Conservation (phyloP, 2,888 invertebrate genomes). For the Pemphredon lugubris region DNA sequence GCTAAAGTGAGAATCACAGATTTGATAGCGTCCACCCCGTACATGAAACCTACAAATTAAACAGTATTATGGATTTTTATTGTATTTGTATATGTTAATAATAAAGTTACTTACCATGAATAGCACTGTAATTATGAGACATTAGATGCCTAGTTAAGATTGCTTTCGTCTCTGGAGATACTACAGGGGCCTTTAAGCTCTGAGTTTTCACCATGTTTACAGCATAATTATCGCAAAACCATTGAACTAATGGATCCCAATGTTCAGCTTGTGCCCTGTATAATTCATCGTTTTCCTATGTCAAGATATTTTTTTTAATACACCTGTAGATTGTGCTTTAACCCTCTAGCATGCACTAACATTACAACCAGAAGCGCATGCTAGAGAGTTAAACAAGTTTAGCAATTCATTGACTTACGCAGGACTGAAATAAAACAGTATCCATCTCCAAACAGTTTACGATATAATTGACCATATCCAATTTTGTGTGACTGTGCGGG, state of each 20-base stretch:
- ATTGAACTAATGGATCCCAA: slow-evolving; percentile 95
- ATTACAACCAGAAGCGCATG: too few relatives aligned
- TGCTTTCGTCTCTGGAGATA: slow-evolving; percentile 86
- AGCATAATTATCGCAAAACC: slow-evolving; percentile 92
- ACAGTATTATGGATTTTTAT: slow-evolving; percentile 20
- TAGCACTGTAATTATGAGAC: slow-evolving; percentile 90
- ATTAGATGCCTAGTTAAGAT: slow-evolving; percentile 88
- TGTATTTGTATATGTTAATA: slow-evolving; percentile 22
- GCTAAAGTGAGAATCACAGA: slow-evolving; percentile 94
- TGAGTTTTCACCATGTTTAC: slow-evolving; percentile 88
- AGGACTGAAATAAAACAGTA: slow-evolving; percentile 89
- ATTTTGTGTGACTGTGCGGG: slow-evolving; percentile 90
- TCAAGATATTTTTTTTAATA: slow-evolving; percentile 25
- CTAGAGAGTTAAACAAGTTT: too few relatives aligned
- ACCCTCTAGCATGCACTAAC: too few relatives aligned
- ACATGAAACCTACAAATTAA: slow-evolving; percentile 87
- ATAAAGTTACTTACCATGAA: slow-evolving; percentile 86
- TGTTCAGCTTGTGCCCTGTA: slow-evolving; percentile 88
- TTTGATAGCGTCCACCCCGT: slow-evolving; percentile 94
- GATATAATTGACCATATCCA: slow-evolving; percentile 89
- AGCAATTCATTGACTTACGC: slow-evolving; percentile 82
- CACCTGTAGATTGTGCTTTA: neutral
- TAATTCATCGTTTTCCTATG: slow-evolving; percentile 89
- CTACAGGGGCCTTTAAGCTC: slow-evolving; percentile 86
- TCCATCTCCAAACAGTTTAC: slow-evolving; percentile 92